Evolutionary conservation across 2,888 invertebrate genomes (phyloP).

Genomic region (Lasiommata megera): DNA sequence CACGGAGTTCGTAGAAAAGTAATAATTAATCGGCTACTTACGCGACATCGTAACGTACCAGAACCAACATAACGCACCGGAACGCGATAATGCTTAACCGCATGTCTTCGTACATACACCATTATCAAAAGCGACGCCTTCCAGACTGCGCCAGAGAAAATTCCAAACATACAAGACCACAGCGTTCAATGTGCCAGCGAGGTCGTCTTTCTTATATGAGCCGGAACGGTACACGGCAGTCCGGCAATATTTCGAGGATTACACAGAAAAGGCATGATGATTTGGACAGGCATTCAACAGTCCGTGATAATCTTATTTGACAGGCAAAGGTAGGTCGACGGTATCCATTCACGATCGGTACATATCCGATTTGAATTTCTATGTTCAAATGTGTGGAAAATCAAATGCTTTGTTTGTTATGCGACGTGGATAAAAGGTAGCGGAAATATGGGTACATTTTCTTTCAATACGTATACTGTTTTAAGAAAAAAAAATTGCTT

Average conservation of each 20-base stretch:
- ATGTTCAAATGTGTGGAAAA: slow-evolving; percentile 16
- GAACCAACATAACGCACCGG: too few species aligned
- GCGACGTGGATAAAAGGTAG: slow-evolving; percentile 1
- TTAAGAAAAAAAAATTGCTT: too few species aligned
- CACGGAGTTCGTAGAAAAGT: too few species aligned
- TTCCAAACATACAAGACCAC: too few species aligned
- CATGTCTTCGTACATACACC: too few species aligned
- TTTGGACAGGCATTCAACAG: slow-evolving; percentile 59
- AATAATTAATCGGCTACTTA: too few species aligned
- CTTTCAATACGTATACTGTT: not conserved
- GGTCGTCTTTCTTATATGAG: too few species aligned
- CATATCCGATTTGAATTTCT: slow-evolving; percentile 15
- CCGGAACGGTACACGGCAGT: not conserved
- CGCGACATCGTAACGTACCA: too few species aligned
- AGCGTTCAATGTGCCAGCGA: too few species aligned
- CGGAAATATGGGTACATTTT: not conserved
- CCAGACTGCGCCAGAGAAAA: too few species aligned
- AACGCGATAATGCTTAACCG: too few species aligned
- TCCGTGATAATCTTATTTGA: slow-evolving; percentile 55
- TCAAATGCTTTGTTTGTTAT: slow-evolving; percentile 16
- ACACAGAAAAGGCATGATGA: slow-evolving; percentile 38
- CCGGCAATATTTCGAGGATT: not conserved
- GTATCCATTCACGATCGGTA: slow-evolving; percentile 19
- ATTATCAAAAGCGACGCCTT: too few species aligned
- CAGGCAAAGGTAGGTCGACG: slow-evolving; percentile 37